These are phyloP conservation scores for Gymnoscelis rufifasciata DNA, from an alignment of 2,888 invertebrate genomes.

Conservation along the genomic window DNA sequence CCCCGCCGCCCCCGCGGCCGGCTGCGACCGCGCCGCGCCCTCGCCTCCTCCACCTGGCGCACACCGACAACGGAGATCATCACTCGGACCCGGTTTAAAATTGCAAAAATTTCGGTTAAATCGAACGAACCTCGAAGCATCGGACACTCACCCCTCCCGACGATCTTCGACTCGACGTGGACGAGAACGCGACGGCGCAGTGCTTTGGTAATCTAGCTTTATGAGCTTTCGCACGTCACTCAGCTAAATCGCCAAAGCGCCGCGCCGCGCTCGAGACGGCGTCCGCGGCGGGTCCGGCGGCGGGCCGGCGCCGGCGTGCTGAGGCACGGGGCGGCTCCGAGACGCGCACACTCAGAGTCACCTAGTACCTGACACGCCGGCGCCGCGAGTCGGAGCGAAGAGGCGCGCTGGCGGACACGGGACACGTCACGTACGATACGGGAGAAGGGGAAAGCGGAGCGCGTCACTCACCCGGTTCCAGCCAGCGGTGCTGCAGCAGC, in stretches of 20 bases:
- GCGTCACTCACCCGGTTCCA: constrained; percentile 23
- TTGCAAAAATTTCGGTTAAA: too few relatives aligned
- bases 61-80: neutral
- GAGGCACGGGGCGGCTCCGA: constrained; percentile 78
- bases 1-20: constrained; percentile 29
- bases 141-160: too few relatives aligned
- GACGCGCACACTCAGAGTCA: constrained; percentile 86
- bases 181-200: constrained; percentile 53
- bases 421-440: too few relatives aligned
- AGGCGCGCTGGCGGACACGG: constrained; percentile 7
- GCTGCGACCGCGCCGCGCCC: constrained; percentile 44
- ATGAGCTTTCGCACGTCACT: constrained; percentile 88
- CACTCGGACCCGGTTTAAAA: too few relatives aligned
- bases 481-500: constrained; percentile 82
- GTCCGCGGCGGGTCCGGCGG: constrained; percentile 34
- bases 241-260: constrained; percentile 94
- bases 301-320: constrained; percentile 58
- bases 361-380: constrained; percentile 89
- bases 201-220: constrained; percentile 98
- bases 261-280: constrained; percentile 61
- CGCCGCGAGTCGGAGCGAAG: constrained; percentile 19
- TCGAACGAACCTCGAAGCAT: too few relatives aligned
- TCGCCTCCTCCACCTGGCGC: constrained; percentile 9
- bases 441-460: too few relatives aligned
- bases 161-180: too few relatives aligned